Conservation (phyloP, 2,113 vertebrate species). For the Hyaena hyaena region DNA sequence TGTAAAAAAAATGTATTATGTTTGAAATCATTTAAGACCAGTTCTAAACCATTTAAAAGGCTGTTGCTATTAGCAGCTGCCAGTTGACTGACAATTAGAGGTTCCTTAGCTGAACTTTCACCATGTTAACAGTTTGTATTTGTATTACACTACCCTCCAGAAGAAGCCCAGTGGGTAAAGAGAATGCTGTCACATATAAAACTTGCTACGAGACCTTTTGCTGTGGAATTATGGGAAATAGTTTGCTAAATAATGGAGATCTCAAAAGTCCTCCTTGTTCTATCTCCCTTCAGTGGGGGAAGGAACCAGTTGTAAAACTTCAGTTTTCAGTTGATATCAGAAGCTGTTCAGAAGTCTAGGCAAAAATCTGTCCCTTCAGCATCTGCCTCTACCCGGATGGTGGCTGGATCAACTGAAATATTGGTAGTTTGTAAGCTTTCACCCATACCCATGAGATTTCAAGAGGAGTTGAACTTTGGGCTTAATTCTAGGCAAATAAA, state of each 20-base stretch:
- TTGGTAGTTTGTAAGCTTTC: not conserved
- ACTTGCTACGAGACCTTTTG: not conserved
- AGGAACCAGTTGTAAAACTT: not conserved
- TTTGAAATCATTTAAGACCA: slow-evolving; percentile 60
- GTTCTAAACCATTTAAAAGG: slow-evolving; percentile 52
- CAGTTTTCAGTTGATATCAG: not conserved
- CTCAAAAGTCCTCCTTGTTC: not conserved
- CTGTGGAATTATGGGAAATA: not conserved
- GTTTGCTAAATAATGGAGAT: not conserved
- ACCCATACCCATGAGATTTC: not conserved
- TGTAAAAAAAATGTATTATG: slow-evolving; percentile 33
- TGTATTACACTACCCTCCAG: not conserved
- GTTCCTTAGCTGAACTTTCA: not conserved
- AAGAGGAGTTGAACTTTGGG: not conserved
- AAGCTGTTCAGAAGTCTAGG: not conserved
- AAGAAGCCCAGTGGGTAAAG: not conserved
- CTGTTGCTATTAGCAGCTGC: slow-evolving; percentile 20
- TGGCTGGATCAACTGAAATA: not conserved
- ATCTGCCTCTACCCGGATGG: not conserved
- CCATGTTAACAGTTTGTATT: not conserved
- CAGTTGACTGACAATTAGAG: slow-evolving; percentile 9
- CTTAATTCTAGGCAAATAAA: slow-evolving; percentile 54
- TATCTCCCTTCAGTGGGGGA: not conserved
- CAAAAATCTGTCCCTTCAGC: not conserved
- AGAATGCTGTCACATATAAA: not conserved